phyloP scores from a whole-genome alignment of 2,888 invertebrate species.

The Lamellibrachia satsuma region DNA sequence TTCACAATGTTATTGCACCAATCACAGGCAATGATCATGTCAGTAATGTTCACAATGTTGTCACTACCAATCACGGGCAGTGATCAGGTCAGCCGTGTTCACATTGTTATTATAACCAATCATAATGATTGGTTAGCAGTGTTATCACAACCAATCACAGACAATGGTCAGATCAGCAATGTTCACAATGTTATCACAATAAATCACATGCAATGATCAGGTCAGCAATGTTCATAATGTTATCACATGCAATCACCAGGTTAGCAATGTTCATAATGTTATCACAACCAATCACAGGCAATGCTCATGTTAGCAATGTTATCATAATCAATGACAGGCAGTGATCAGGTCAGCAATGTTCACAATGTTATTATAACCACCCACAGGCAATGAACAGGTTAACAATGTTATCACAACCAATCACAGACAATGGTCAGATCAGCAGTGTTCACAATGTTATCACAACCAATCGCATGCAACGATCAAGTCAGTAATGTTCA shows the following conservation, averaged over 20 bases:
- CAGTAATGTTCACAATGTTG: background rate
- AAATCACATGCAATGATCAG: constrained; percentile 84
- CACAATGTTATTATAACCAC: constrained; percentile 70
- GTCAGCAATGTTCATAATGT: constrained; percentile 64
- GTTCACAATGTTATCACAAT: constrained; percentile 68
- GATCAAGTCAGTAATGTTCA: constrained; percentile 77
- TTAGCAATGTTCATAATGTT: constrained; percentile 55
- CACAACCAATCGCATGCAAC: constrained; percentile 89
- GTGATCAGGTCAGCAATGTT: constrained; percentile 83
- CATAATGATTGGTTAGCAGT: constrained; percentile 81
- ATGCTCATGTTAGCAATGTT: constrained; percentile 76
- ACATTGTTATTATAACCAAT: constrained; percentile 89
- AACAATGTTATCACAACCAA: constrained; percentile 61
- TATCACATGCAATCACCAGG: constrained; percentile 99
- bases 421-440: constrained; percentile 98
- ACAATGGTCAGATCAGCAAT: constrained; percentile 90
- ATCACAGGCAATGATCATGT: constrained; percentile 94
- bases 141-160: constrained; percentile 97
- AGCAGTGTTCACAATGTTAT: background rate
- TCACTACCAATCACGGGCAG: constrained; percentile 77
- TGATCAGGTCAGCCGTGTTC: constrained; percentile 83
- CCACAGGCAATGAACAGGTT: constrained; percentile 96
- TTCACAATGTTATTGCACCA: background rate
- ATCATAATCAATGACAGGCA: constrained; percentile 84
- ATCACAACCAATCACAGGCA: constrained; percentile 80